phyloP scores from a whole-genome alignment of 2,113 vertebrate genomes.

The Cynocephalus volans region DNA sequence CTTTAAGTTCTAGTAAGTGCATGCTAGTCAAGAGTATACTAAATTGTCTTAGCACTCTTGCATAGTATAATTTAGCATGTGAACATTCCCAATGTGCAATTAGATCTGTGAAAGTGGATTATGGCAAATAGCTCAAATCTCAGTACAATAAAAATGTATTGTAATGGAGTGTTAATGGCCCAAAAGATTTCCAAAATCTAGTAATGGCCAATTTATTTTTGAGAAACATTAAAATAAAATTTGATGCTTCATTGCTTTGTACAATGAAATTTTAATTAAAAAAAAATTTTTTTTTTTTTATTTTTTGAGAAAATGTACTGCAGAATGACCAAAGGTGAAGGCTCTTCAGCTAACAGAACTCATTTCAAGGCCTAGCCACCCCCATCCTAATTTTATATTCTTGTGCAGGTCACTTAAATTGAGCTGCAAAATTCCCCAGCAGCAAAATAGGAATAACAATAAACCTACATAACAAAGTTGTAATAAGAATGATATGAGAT shows the following conservation, averaged over 20 bases:
- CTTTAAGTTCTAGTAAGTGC: not conserved
- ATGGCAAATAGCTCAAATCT: not conserved
- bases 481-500: not conserved
- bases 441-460: not conserved
- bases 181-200: constrained; percentile 31
- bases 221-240: constrained; percentile 48
- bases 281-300: not conserved
- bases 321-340: not conserved
- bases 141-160: constrained; percentile 6
- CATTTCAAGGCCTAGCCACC: not conserved
- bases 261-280: not conserved
- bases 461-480: not conserved
- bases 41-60: not conserved
- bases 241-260: not conserved
- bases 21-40: not conserved
- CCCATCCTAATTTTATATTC: not conserved
- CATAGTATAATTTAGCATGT: not conserved
- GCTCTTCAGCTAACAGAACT: not conserved
- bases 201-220: not conserved
- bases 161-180: not conserved
- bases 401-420: not conserved
- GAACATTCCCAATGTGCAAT: not conserved
- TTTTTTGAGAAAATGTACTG: not conserved
- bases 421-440: not conserved
- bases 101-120: not conserved